A percentile compares a stretch with the other conserved stretches of the same genome.
These are phyloP conservation scores for Macrophya annulata DNA, from an alignment of 2,888 invertebrate species.

Conservation along the genomic window DNA sequence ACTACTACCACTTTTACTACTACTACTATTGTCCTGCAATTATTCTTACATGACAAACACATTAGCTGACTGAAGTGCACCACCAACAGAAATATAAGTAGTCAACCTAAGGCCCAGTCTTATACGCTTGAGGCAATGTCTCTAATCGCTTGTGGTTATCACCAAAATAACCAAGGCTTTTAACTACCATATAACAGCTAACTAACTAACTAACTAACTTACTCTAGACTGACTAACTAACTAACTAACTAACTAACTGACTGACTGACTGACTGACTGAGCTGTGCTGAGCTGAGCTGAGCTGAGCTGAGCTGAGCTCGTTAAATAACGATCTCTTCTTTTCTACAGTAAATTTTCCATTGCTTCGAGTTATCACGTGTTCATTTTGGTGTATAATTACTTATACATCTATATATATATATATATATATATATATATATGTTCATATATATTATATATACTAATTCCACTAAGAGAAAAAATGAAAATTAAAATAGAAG, in stretches of 20 bases:
- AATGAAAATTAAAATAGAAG: neutral
- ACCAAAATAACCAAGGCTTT: conserved; percentile 48
- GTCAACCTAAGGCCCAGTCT: neutral
- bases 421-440: too few species aligned
- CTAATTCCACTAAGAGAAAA: neutral
- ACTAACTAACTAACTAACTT: conserved; percentile 21
- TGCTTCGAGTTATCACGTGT: conserved; percentile 17
- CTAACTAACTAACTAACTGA: neutral
- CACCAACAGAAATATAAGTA: neutral
- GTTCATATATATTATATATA: neutral
- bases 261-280: neutral
- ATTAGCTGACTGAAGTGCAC: conserved; percentile 37
- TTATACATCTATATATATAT: neutral
- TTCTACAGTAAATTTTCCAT: conserved; percentile 24
- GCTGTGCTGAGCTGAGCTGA: neutral
- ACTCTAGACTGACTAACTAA: neutral
- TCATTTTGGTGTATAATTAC: neutral
- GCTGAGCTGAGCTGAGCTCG: neutral
- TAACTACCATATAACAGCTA: conserved; percentile 35
- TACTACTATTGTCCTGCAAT: neutral
- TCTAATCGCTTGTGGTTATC: conserved; percentile 48
- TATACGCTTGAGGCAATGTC: conserved; percentile 36
- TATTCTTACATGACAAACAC: conserved; percentile 46
- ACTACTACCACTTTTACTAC: too few species aligned
- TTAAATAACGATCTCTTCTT: conserved; percentile 48